Evolutionary conservation across 2,888 invertebrate species (phyloP).

Genomic region (Hermaeophaga mercurialis): DNA sequence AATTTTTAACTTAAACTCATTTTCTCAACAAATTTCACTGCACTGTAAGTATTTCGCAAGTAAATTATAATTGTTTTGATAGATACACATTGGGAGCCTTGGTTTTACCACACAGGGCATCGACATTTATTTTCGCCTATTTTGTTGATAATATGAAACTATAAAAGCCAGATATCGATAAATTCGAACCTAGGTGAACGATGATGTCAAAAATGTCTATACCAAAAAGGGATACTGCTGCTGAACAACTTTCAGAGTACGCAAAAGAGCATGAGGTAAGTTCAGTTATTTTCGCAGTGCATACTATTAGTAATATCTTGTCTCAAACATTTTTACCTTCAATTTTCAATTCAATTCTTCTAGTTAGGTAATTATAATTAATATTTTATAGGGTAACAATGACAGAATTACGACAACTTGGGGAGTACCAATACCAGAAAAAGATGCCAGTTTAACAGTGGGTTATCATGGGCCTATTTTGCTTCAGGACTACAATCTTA

Average conservation of each 20-base stretch:
- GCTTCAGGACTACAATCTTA: slow-evolving; percentile 79
- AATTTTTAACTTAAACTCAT: no score
- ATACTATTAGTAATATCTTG: no score
- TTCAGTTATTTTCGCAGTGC: no score
- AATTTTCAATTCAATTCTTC: no score
- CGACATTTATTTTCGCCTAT: background rate
- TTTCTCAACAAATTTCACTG: no score
- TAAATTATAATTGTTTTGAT: no score
- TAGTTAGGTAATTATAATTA: no score
- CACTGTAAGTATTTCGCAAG: no score
- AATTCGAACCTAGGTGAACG: background rate
- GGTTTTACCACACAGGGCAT: slow-evolving; percentile 3
- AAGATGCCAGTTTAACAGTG: slow-evolving; percentile 78
- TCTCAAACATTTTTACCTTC: no score
- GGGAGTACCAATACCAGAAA: slow-evolving; percentile 82
- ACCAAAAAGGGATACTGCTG: slow-evolving; percentile 43
- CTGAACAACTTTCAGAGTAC: slow-evolving; percentile 50
- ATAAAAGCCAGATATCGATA: slow-evolving; percentile 13
- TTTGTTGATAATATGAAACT: slow-evolving; percentile 1
- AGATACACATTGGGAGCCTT: no score
- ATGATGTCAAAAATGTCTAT: slow-evolving; percentile 25
- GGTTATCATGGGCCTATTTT: slow-evolving; percentile 87
- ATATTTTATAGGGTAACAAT: slow-evolving; percentile 58
- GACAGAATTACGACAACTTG: slow-evolving; percentile 75
- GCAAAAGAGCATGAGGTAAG: slow-evolving; percentile 48